Evolutionary conservation across 1,140 invertebrate species (phyloP).

Genomic region (Ganaspis sp.): DNA sequence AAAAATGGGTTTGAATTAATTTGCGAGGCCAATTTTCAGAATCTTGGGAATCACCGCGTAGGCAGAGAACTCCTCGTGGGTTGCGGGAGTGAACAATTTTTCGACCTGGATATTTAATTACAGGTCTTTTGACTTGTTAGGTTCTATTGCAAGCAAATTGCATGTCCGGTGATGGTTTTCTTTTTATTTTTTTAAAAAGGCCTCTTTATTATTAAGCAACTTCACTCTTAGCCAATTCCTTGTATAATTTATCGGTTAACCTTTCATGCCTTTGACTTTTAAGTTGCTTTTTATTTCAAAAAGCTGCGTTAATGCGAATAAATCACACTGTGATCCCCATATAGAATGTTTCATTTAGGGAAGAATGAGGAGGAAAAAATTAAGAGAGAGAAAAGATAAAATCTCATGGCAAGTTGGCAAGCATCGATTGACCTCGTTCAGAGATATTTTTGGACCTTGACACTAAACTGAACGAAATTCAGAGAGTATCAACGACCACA

Average conservation of each 20-base stretch:
- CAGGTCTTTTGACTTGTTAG: not conserved
- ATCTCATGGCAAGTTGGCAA: not conserved
- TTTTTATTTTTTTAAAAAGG: not conserved
- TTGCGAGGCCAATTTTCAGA: not conserved
- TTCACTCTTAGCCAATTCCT: not conserved
- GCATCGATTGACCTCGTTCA: constrained; percentile 19
- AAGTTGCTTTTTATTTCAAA: not conserved
- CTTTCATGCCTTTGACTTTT: not conserved
- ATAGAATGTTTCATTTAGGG: not conserved
- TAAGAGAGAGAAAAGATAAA: not conserved
- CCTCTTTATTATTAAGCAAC: not conserved
- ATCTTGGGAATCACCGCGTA: not conserved
- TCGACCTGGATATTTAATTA: not conserved
- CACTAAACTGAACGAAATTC: not conserved
- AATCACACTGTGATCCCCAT: constrained; percentile 8
- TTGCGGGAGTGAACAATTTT: not conserved
- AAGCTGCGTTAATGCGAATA: not conserved
- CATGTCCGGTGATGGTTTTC: not conserved
- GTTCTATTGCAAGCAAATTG: constrained; percentile 8
- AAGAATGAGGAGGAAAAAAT: too few relatives aligned
- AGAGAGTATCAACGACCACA: not conserved
- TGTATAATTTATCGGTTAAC: constrained; percentile 19
- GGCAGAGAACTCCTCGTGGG: not conserved
- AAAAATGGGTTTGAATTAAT: not conserved
- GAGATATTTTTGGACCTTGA: constrained; percentile 21